Base-by-base conservation (phyloP, 2,797 vertebrate species). In the Ctenochaetus hawaiiensis region DNA sequence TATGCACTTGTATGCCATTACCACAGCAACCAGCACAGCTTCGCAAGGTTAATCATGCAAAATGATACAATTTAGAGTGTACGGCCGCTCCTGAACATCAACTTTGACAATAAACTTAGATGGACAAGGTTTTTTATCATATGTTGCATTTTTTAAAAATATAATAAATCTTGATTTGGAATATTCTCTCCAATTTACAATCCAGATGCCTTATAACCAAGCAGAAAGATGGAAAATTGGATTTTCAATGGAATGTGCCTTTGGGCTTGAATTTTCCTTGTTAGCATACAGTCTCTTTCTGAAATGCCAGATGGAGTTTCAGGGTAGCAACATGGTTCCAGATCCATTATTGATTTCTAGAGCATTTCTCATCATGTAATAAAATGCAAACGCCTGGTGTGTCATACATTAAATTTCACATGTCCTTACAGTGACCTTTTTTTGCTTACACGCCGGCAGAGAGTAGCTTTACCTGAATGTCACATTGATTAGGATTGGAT, bases 331-430 rank as follows among this genome's bases (percentile, higher is more conserved):
- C 16, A 8, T 5, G 30, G 52, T 79, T 66, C 43, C 54, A 26
- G 67, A 82, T 62, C 60, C 61, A 43, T 49, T 90, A 93, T 93
- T 90, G 85, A 94, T 93, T 92, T 91, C 67, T 67, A 44, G 57
- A 75, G 73, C 73, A 72, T 80, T 85, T 82, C 82, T 85, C 88
- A 86, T 91, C 78, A 89, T 83, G 85, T 84, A 67, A 88, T 89
- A 87, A 90, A 91, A 89, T 85, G 76, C 30, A 34, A 34, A 34
- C 48, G 47, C 71, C 74, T 57, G 26, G 44, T 41, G 18, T 83
- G 81, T 86, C 75, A 83, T 77, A 83, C 69, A 88, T 91, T 83
- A 83, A 44, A 77, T 80, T 81, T 71, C 62, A 72, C 61, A 65
- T 80, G 87, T 88, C 78, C 68, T 91, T 80, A 77, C 22, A 60